Conservation (phyloP, 2,113 vertebrate genomes). For the Saimiri boliviensis region DNA sequence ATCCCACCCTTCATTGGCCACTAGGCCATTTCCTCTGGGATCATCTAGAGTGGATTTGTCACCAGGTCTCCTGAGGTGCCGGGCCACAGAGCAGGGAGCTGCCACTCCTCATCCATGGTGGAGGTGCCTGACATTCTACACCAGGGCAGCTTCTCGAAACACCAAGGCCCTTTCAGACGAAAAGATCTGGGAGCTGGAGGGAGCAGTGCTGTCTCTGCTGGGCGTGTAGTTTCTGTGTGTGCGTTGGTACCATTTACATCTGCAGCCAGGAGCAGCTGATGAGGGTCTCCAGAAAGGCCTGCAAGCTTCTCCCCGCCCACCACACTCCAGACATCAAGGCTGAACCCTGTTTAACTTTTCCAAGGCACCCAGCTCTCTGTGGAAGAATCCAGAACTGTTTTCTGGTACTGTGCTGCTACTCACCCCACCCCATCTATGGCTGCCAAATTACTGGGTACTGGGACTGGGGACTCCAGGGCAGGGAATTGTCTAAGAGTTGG, state of each 20-base stretch:
- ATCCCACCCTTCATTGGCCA: no score
- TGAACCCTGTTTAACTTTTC: neutral
- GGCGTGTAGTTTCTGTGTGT: neutral
- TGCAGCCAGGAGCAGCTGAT: rapidly evolving
- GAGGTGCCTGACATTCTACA: neutral
- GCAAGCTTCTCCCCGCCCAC: neutral
- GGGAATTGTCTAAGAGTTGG: neutral
- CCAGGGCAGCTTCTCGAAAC: neutral
- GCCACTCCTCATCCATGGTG: neutral
- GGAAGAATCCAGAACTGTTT: neutral
- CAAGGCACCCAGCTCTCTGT: neutral
- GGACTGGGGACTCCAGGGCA: neutral
- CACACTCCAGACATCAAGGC: neutral
- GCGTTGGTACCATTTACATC: neutral
- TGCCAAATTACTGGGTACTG: rapidly evolving
- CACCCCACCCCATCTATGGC: neutral
- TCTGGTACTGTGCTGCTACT: no score
- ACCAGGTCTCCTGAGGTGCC: neutral
- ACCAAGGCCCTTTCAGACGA: neutral
- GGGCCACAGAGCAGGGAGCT: neutral
- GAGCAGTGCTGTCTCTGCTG: neutral
- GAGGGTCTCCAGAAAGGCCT: neutral
- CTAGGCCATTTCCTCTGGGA: neutral
- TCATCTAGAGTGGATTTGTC: neutral
- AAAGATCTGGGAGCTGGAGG: neutral